Evolutionary conservation across 1,140 invertebrate genomes (phyloP), one percentile per base, ranked within the genome.

Genomic region (Drosophila tropicalis): DNA sequence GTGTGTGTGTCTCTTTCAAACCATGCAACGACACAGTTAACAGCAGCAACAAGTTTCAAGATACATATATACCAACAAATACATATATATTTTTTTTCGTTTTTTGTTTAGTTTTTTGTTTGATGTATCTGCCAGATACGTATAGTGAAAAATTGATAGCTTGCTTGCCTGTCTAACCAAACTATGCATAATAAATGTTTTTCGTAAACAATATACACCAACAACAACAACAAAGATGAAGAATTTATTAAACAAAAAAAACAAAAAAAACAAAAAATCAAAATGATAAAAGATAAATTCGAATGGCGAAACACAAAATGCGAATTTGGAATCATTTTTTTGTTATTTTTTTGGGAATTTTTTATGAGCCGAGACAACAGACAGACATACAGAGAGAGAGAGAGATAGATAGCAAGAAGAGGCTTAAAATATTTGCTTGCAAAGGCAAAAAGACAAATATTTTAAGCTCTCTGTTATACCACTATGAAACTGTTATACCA

Each of bases 181-280:
- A 83, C 83, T 86, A 87, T 86, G 82, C 82, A 86, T 86, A 87
- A 86, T 87, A 86, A 86, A 86, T 87, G 82, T 70, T 76, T 77
- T 71, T 86, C 66, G 82, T 87, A 86, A 86, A 81, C 82, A 81
- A 81, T 75, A 62, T 65, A 66, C 6, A 66, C 6, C 65, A 73
- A 72, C 57, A 62, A 13, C 58, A 73, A 72, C 72, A 56, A 17
- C 58, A 73, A 79, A 73, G 62, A 62, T 60, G 65, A 77, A 81
- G 81, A 85, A 87, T 87, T 82, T 87, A 86, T 85, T 82, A 72
- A 74, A 51, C 44, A 47, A 15, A 51, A 51, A 81, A 68, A 58
- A 72, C 64, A 56, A 47, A 15, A 51, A 51, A 81, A 68, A 58
- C 70, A 67, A 56, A 64, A 15, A 64, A 15, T 4, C 9, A 54